Base-by-base conservation (phyloP, 2,888 invertebrate species). In the Drosophila neonasuta region DNA sequence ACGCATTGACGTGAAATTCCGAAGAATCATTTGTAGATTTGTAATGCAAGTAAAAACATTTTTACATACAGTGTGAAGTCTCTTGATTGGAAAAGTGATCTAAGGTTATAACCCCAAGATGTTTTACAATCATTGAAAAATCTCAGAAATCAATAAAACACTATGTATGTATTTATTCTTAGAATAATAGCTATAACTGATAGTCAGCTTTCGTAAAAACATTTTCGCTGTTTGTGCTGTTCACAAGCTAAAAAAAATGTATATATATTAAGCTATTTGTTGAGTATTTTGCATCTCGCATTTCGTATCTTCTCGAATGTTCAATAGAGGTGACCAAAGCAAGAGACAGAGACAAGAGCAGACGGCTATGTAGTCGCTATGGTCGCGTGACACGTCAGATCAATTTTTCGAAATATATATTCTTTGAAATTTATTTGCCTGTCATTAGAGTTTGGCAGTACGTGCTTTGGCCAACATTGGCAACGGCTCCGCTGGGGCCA, bases 351-450 rank as follows among this genome's bases (percentile, higher is more conserved):
- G 6, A 17, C 39, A 67, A 36, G 45, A 29, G 45, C 30, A 29
- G 8, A 51, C 32, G 32, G 8, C 29, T 44, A 32, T n/a, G 41
- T 20, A 9, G 32, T 42, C 32, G 44, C 52, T 36, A 54, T 10
- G 34, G 52, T 58, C 58, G 88, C 88, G 88, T 88, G 88, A 88
- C 88, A 88, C 81, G 88, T 89, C 88, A 88, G 87, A 80, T 88
- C 88, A 89, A 88, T 88, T 88, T 89, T 84, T 74, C 79, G 84
- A 82, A 87, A 89, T 87, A 89, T 88, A 88, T 88, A 81, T 88
- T 83, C 86, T 84, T 79, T 74, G 79, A 84, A 87, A 88, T 88
- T 88, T 88, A 88, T 88, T 88, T 88, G 88, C 77, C 85, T 88
- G 87, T 87, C 87, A 86, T 88, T 89, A 86, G 89, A 84, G 82